Evolutionary conservation across 2,797 vertebrate genomes (phyloP), one percentile per base, ranked within the genome.

Genomic region (Taenioides sp.): DNA sequence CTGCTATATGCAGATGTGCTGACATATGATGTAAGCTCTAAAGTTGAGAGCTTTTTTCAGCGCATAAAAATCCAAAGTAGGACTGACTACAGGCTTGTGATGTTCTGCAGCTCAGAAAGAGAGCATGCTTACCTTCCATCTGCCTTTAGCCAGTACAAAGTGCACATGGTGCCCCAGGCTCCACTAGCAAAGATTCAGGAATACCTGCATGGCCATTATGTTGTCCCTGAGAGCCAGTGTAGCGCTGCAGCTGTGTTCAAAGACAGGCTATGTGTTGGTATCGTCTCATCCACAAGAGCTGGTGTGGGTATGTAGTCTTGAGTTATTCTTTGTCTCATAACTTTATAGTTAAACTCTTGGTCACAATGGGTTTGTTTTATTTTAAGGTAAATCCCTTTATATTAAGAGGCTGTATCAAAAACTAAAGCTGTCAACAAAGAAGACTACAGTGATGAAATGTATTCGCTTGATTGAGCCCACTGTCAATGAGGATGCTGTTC

Each of bases 121-220:
- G 98, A 99, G 74, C 94, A 97, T 86, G 84, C 95, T 67, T 96
- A 97, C 85, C 88, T 99, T 69, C 97, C 97, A 2, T 96, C 97
- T 9, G 95, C 92, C 72, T 98, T 99, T 88, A 97, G 96, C 90
- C 95, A 94, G 72, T 92, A 93, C 90, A 95, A 94, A 69, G 88
- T 96, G 76, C 96, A 93, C 69, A 82, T 96, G 89, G 89, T 95
- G 52, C 96, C 96, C 4, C 95, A 95, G 77, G 91, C 91, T 11
- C 71, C 92, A 0, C 57, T 89, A 0, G 17, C n/a, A 0, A 88
- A 80, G 47, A 90, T 98, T 77, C 95, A 95, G 84, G 62, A 0
- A 0, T 99, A 99, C 80, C 94, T 99, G 64, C 81, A 86, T 34
- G 78, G 27, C 6, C 98, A 99, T 81, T 98, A 92, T 78, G 90